A percentile compares a stretch with the other conserved stretches of the same genome.
These are phyloP conservation scores for Poecilia gillii DNA, from an alignment of 2,797 vertebrate genomes.

Conservation along the genomic window DNA sequence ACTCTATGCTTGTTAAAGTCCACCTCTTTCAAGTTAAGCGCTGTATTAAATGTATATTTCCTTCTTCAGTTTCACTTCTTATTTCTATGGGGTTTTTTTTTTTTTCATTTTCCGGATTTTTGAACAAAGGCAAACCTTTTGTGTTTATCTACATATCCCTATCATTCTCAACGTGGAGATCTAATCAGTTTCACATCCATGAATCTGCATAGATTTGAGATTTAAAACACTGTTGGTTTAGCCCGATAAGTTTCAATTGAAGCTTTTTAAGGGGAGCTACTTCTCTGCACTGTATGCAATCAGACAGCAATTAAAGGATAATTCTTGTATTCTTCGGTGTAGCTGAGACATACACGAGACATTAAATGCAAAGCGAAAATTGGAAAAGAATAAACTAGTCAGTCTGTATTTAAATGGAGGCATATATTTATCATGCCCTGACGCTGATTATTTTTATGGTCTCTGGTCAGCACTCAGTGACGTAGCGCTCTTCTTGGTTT, in stretches of 20 bases:
- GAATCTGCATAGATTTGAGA: not conserved
- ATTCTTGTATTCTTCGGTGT: not conserved
- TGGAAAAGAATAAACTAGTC: not conserved
- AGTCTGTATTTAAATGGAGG: not conserved
- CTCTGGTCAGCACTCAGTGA: not conserved
- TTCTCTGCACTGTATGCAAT: not conserved
- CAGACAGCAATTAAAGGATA: not conserved
- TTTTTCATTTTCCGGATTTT: not conserved
- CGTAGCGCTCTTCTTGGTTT: not conserved
- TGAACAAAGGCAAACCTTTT: not conserved
- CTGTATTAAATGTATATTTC: constrained; percentile 39
- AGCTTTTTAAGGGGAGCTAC: not conserved
- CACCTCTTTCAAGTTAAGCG: constrained; percentile 43
- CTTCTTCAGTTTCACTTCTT: constrained; percentile 21
- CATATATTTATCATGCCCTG: not conserved
- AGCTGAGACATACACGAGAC: not conserved
- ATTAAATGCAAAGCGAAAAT: not conserved
- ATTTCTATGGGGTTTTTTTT: constrained; percentile 15
- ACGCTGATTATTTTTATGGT: not conserved
- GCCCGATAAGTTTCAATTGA: not conserved
- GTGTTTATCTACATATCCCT: not conserved
- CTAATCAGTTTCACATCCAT: not conserved
- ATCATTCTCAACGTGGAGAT: not conserved
- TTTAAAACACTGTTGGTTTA: not conserved
- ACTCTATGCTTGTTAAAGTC: constrained; percentile 48